Percentiles rank a stretch among this genome's conserved stretches.
phyloP scores from a whole-genome alignment of 2,797 vertebrate genomes.

The Kryptopterus vitreolus region DNA sequence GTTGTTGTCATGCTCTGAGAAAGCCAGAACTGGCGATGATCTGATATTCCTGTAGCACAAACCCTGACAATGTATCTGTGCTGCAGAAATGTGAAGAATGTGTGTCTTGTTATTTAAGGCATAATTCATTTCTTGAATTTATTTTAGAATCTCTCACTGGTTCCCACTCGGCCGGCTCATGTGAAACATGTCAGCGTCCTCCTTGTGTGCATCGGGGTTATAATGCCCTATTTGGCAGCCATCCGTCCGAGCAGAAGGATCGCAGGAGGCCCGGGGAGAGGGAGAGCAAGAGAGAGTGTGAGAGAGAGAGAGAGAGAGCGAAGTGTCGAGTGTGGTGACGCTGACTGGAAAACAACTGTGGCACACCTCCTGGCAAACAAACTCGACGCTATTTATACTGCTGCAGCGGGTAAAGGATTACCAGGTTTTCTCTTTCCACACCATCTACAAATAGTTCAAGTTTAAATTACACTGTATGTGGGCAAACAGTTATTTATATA shows the following conservation, averaged over 20 bases:
- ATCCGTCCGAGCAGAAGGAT: slow-evolving; percentile 31
- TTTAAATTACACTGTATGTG: slow-evolving; percentile 54
- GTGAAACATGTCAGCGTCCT: not conserved
- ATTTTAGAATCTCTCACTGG: slow-evolving; percentile 7
- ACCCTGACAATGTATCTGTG: not conserved
- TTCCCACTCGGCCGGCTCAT: slow-evolving; percentile 2
- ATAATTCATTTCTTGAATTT: not conserved
- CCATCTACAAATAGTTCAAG: slow-evolving; percentile 59
- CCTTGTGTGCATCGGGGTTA: slow-evolving; percentile 33
- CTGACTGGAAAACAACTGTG: slow-evolving; percentile 69
- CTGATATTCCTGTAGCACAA: not conserved
- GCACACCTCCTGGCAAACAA: slow-evolving; percentile 61
- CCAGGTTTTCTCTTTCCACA: slow-evolving; percentile 56
- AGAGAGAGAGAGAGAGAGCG: slow-evolving; percentile 43
- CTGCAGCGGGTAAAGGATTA: slow-evolving; percentile 57
- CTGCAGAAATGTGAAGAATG: too few species aligned
- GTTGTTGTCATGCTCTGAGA: not conserved
- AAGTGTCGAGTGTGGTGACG: slow-evolving; percentile 57
- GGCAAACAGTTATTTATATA: slow-evolving; percentile 47
- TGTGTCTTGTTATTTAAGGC: not conserved
- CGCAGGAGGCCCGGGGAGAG: slow-evolving; percentile 33
- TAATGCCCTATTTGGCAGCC: slow-evolving; percentile 56
- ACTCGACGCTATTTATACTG: slow-evolving; percentile 63
- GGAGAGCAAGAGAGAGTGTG: slow-evolving; percentile 43
- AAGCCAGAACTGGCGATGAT: not conserved